Percentiles rank a stretch among this genome's conserved stretches.
These are phyloP conservation scores for Leucophenga maculata DNA, from an alignment of 2,888 invertebrate genomes.

Conservation along the genomic window DNA sequence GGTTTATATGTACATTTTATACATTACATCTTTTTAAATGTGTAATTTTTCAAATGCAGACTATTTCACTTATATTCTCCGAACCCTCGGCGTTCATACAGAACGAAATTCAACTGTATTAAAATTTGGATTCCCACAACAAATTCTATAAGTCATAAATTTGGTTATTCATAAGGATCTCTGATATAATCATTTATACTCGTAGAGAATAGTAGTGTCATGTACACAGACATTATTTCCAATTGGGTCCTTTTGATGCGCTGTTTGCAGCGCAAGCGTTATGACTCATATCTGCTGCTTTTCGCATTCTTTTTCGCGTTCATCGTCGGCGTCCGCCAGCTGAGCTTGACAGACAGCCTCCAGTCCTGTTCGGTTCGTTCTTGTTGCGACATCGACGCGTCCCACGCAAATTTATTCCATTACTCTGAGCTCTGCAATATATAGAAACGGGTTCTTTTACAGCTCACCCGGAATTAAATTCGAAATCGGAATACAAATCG, in stretches of 20 bases:
- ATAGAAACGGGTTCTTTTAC: neutral
- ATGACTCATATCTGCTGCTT: neutral
- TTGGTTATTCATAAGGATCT: too few species aligned
- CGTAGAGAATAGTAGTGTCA: too few species aligned
- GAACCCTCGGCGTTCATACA: too few species aligned
- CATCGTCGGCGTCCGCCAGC: neutral
- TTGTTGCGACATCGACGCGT: neutral
- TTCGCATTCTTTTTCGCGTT: constrained; percentile 1
- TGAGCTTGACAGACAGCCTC: neutral
- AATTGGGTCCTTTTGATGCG: neutral
- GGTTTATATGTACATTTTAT: too few species aligned
- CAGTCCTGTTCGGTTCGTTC: constrained; percentile 9
- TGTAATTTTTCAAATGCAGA: too few species aligned
- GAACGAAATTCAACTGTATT: too few species aligned
- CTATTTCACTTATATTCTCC: too few species aligned
- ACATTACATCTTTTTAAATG: too few species aligned
- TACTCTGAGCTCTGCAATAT: neutral
- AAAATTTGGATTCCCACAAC: too few species aligned
- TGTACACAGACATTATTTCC: neutral
- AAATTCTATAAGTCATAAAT: too few species aligned
- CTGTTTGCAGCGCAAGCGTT: neutral
- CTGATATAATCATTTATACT: too few species aligned
- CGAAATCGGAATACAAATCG: neutral
- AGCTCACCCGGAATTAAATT: neutral
- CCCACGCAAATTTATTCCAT: neutral